Base-by-base conservation (phyloP, 2,113 vertebrate genomes). In the Sebastes schlegelii region DNA sequence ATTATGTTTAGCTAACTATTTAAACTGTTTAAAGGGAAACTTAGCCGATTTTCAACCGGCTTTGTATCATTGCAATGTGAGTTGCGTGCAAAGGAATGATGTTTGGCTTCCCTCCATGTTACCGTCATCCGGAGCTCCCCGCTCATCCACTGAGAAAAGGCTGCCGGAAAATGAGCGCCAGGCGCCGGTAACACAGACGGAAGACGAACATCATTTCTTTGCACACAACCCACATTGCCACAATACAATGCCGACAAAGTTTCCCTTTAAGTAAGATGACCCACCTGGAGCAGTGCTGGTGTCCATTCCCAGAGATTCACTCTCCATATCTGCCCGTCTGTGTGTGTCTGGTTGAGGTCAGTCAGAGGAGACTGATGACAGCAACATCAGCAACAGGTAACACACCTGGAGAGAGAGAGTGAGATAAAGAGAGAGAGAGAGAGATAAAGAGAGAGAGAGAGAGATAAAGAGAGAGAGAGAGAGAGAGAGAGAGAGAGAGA, bases 271-370 rank as follows among this genome's bases (percentile, higher is more conserved):
- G 63, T n/a, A 21, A 23, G n/a, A 70, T 2, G 1, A 71, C 84
- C 6, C 16, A 93, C 91, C 85, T 87, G 82, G 8, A 72, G 43
- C 72, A 48, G 76, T 3, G 57, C 9, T 64, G 11, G 43, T 34
- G 26, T 90, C 86, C 74, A 86, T 57, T 75, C 55, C 86, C 69
- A 91, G 45, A 79, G 76, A n/a, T 74, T 63, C 85, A 78, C 74
- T 70, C 49, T 92, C 85, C 86, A 89, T 91, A 21, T 74, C 63
- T 55, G 46, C 34, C 40, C 55, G 57, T 54, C 58, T 55, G 48
- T 60, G 63, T 17, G 55, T 45, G 74, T 61, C 51, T n/a, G 62
- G 46, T 79, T 34, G 16, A 1, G 8, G 69, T 80, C 70, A 69
- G 74, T 66, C 84, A 74, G 63, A 83, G 51, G 71, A 52, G 83